A percentile compares a stretch with the other conserved stretches of the same genome.
Evolutionary conservation across 2,797 vertebrate genomes (phyloP).

Genomic region (Austrolebias charrua): DNA sequence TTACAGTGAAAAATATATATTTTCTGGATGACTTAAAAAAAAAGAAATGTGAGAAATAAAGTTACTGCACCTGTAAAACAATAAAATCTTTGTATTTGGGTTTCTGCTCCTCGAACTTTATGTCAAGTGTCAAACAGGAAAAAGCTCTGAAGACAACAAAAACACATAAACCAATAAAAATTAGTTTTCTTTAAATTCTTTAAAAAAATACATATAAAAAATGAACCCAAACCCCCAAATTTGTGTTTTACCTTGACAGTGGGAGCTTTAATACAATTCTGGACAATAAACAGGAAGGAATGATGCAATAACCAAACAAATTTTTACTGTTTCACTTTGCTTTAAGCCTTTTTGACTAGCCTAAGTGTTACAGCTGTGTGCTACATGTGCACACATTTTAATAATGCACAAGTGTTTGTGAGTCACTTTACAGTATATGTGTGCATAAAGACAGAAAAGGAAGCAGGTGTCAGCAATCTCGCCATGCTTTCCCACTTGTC

Average conservation of each 20-base stretch:
- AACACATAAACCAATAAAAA: not conserved
- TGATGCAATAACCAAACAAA: not conserved
- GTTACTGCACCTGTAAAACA: not conserved
- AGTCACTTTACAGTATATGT: constrained; percentile 34
- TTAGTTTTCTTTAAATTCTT: not conserved
- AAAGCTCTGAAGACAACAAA: not conserved
- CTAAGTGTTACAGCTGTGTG: not conserved
- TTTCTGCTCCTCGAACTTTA: not conserved
- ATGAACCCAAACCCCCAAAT: not conserved
- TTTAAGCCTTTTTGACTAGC: constrained; percentile 10
- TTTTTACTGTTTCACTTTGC: constrained; percentile 11
- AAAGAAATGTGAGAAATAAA: too few relatives aligned
- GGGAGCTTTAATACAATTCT: not conserved
- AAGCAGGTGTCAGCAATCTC: constrained; percentile 81
- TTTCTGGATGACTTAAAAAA: too few relatives aligned
- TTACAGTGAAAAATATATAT: too few relatives aligned
- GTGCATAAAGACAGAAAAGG: constrained; percentile 45
- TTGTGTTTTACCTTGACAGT: not conserved
- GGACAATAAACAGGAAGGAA: not conserved
- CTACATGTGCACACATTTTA: constrained; percentile 16
- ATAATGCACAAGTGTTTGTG: constrained; percentile 29
- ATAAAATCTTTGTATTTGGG: too few relatives aligned
- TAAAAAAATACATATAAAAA: not conserved
- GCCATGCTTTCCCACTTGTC: constrained; percentile 73
- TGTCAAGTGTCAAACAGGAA: not conserved